Base-by-base conservation (phyloP, 2,113 vertebrate genomes). In the Eubucco bourcierii region DNA sequence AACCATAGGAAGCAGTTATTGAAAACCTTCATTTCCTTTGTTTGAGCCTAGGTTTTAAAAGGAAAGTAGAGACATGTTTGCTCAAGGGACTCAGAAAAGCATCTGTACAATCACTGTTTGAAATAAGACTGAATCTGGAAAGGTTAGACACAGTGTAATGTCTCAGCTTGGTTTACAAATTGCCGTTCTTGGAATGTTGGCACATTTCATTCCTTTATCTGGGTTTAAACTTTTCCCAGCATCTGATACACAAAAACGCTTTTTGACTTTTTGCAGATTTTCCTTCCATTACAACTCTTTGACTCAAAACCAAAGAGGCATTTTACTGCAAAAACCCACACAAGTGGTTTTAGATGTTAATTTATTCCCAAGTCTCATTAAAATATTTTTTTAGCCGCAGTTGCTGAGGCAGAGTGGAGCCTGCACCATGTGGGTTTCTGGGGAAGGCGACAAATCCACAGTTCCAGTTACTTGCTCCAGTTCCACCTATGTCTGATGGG, bases 361-460 rank as follows among this genome's bases (percentile, higher is more conserved):
- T 90, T 85, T 96, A 90, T 94, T 91, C 76, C 19, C 18, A 2
- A 79, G 41, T 56, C 75, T 84, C 87, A 81, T 68, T 94, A 76
- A 82, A 83, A 59, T 88, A 78, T 80, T 92, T 95, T 58, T 47
- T 86, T 75, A 50, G 56, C 41, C 28, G 37, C 72, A 56, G 56
- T 77, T 77, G 25, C 53, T 84, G 41, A 75, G 91, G 91, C 76
- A 23, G 76, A 71, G 25, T 33, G 34, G 84, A 94, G 61, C 52
- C 79, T 94, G 68, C 0, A 10, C 68, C 65, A 65, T 52, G 89
- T 92, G 94, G 37, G 82, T 92, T 95, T 84, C 79, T 41, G 21
- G 53, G 10, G 24, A 85, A 75, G 85, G 84, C 78, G 94, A 77
- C 76, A 90, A 80, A 90, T 80, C 59, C 64, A 64, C 79, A 91